phyloP scores from a whole-genome alignment of 2,797 vertebrate genomes.

The Gymnodraco acuticeps region DNA sequence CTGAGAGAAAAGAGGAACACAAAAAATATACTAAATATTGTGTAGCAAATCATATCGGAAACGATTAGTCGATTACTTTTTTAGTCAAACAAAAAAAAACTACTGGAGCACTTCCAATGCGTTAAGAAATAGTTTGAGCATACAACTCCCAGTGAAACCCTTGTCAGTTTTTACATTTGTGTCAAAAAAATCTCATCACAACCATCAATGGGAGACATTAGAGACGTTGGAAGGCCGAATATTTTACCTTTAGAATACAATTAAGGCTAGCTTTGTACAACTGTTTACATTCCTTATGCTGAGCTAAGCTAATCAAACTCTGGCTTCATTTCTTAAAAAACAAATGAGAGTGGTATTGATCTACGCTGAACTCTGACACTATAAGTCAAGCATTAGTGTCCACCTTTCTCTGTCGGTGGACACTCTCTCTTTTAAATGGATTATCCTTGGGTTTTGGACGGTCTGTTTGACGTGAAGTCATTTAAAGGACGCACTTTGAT shows the following conservation, averaged over 20 bases:
- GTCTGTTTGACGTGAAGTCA: neutral
- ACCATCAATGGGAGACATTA: neutral
- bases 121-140: neutral
- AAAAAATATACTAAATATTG: neutral
- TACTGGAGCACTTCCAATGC: neutral
- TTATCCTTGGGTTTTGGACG: neutral
- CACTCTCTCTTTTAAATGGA: neutral
- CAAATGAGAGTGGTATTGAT: neutral
- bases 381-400: neutral
- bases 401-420: too few relatives aligned
- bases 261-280: neutral
- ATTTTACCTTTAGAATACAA: neutral
- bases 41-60: neutral
- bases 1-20: constrained; percentile 32
- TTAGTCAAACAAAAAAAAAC: neutral
- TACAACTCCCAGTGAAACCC: neutral
- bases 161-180: neutral
- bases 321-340: neutral
- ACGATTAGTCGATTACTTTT: neutral
- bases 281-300: neutral
- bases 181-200: too few relatives aligned
- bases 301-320: constrained; percentile 9
- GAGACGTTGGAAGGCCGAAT: too few relatives aligned
- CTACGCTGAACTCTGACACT: neutral
- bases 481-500: neutral